Evolutionary conservation across 2,113 vertebrate species (phyloP).

Genomic region (Callaeas wilsoni): DNA sequence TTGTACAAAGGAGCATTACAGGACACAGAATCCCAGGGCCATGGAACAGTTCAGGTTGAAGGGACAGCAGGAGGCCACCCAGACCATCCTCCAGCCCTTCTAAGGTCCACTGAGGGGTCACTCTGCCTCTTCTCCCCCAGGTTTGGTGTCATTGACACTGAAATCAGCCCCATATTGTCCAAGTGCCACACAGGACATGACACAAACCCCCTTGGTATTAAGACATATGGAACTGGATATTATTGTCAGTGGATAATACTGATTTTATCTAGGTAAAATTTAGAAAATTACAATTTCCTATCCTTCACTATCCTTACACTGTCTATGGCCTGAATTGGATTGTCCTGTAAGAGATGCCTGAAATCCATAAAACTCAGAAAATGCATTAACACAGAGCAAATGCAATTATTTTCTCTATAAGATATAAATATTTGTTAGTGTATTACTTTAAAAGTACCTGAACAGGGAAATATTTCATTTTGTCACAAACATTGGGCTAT

Average conservation of each 20-base stretch:
- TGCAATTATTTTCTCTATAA: background rate
- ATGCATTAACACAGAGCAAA: background rate
- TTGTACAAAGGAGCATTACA: background rate
- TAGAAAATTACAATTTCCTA: background rate
- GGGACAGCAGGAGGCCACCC: background rate
- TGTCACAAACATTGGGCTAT: background rate
- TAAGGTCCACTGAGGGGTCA: background rate
- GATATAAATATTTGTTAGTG: background rate
- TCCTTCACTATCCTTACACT: background rate
- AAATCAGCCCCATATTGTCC: background rate
- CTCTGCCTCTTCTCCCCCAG: background rate
- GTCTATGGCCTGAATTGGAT: background rate
- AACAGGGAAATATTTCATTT: background rate
- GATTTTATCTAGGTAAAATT: background rate
- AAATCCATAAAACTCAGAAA: background rate
- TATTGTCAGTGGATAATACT: background rate
- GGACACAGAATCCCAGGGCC: too few relatives aligned
- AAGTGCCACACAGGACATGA: background rate
- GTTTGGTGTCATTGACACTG: background rate
- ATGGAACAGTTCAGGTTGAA: background rate
- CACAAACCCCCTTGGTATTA: accelerated
- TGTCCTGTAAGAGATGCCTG: background rate
- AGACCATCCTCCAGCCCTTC: background rate
- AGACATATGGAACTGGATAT: background rate
- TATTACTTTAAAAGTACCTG: background rate